Evolutionary conservation across 1,140 invertebrate genomes (phyloP).

Genomic region (Bombyx mandarina): DNA sequence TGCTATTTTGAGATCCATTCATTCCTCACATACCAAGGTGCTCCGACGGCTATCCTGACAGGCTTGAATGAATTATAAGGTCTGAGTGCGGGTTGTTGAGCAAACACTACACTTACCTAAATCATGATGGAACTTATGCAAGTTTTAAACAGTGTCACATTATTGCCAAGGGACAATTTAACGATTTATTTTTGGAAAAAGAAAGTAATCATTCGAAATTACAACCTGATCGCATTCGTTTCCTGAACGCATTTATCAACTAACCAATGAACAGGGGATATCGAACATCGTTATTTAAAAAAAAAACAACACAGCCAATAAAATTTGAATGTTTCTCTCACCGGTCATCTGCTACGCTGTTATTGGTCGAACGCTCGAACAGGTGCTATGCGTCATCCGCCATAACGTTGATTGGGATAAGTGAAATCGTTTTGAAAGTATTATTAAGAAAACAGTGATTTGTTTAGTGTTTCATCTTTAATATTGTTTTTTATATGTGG

Average conservation of each 20-base stretch:
- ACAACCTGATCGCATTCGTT: conserved; percentile 5
- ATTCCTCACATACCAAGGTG: no score
- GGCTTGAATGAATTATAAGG: no score
- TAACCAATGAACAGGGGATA: conserved; percentile 16
- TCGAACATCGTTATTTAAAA: conserved; percentile 43
- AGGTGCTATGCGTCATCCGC: conserved; percentile 68
- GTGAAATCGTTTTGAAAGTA: conserved; percentile 37
- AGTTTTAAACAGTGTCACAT: neutral
- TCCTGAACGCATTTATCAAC: conserved; percentile 23
- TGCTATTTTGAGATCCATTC: no score
- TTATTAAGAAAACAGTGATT: conserved; percentile 15
- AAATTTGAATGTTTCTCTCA: conserved; percentile 41
- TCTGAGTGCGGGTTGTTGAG: no score
- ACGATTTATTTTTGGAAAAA: neutral
- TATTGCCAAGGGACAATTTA: neutral
- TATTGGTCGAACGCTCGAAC: conserved; percentile 50
- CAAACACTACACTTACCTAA: no score
- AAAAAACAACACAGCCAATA: conserved; percentile 47
- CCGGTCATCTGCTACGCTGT: conserved; percentile 45
- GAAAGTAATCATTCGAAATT: neutral
- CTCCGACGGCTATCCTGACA: no score
- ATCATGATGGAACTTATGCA: no score
- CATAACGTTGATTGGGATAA: conserved; percentile 53
- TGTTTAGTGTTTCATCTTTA: conserved; percentile 28
- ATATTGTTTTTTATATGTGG: conserved; percentile 43